Conservation (phyloP, 2,113 vertebrate species). For the Ictalurus punctatus region DNA sequence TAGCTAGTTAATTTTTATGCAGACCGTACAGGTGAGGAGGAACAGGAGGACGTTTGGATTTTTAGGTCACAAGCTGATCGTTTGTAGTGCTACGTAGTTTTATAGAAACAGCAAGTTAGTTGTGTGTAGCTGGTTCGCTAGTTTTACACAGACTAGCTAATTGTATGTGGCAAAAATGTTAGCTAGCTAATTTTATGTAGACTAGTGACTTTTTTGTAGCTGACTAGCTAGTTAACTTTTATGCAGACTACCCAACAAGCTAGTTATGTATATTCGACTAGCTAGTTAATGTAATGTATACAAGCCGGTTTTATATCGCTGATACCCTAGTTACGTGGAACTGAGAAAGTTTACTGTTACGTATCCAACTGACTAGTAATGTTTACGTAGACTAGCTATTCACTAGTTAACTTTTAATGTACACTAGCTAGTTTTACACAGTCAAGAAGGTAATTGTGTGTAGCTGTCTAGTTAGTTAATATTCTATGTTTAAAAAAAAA, state of each 20-base stretch:
- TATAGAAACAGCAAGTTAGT: neutral
- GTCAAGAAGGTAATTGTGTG: neutral
- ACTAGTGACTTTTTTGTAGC: neutral
- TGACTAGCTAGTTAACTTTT: neutral
- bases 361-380: neutral
- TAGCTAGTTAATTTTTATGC: too few species aligned
- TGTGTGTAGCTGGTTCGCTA: neutral
- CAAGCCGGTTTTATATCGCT: neutral
- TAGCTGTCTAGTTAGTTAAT: neutral
- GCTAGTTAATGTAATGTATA: neutral
- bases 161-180: neutral
- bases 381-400: neutral
- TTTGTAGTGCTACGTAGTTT: too few species aligned
- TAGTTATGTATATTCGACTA: neutral
- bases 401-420: neutral
- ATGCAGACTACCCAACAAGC: neutral
- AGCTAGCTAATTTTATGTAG: neutral
- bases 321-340: neutral
- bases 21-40: slow-evolving; percentile 7
- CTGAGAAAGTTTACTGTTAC: neutral
- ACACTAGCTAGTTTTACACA: neutral
- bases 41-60: too few species aligned
- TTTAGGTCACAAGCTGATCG: neutral
- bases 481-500: too few species aligned
- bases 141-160: too few species aligned